Base-by-base conservation (phyloP, 2,113 vertebrate genomes). In the Tylochromis polylepis region DNA sequence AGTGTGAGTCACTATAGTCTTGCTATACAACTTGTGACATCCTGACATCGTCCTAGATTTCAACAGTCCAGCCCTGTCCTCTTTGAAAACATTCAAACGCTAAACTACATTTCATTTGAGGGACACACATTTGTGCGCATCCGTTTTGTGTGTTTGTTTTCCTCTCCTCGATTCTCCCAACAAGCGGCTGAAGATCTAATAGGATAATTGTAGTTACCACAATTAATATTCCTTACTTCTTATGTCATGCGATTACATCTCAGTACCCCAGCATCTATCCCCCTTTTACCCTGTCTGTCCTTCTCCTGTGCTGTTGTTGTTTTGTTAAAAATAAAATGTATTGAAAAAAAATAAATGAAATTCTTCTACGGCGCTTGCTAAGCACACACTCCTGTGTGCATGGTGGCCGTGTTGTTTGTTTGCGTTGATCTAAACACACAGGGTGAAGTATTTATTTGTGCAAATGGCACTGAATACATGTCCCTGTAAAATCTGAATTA, bases 121-220 rank as follows among this genome's bases (percentile, higher is more conserved):
- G 43, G 43, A 5, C 11, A 12, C 11, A 41, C 31, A 31, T 57
- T 31, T 1, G 58, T 29, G 58, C 27, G 5, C 27, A 60, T 0
- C 11, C n/a, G n/a, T n/a, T n/a, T n/a, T n/a, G n/a, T n/a, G n/a
- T 43, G 58, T 57, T 57, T 14, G 56, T 58, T 58, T 27, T 58
- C 0, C 22, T 58, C 0, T 58, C 56, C 56, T 24, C 27, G 22
- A 58, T 27, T 58, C 22, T 15, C 0, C 27, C 58, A 60, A 31
- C 27, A 29, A 60, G 58, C 27, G 2, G 27, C 22, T 57, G 56
- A 57, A 57, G 22, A 27, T 58, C 56, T 58, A 27, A 27, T 4
- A 27, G 14, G 57, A 16, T 59, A 59, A 29, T 5, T 59, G 24
- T 2, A 29, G 57, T 59, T 16, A 59, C 29, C 57, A 59, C 57